phyloP scores from a whole-genome alignment of 1,140 invertebrate species.

The Cyclargus thomasi region DNA sequence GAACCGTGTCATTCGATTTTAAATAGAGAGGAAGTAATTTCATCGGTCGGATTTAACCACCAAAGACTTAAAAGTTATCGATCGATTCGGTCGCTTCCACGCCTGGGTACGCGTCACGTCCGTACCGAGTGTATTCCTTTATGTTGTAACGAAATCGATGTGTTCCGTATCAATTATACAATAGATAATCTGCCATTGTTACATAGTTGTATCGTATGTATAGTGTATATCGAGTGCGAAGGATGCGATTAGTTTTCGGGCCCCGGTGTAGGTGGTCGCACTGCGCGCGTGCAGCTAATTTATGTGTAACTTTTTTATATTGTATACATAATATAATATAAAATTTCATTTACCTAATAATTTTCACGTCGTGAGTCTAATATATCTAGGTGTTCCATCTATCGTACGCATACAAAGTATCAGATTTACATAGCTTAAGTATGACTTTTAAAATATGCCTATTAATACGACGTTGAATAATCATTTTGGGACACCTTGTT shows the following conservation, averaged over 20 bases:
- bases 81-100: background rate
- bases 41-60: constrained; percentile 43
- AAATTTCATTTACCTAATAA: constrained; percentile 6
- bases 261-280: background rate
- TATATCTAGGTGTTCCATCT: constrained; percentile 4
- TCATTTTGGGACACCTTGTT: background rate
- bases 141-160: constrained; percentile 36
- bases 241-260: background rate
- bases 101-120: background rate
- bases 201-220: constrained; percentile 38
- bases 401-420: constrained; percentile 6
- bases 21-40: constrained; percentile 32
- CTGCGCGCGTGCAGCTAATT: background rate
- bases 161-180: constrained; percentile 58
- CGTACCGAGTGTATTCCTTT: background rate
- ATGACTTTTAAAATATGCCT: background rate
- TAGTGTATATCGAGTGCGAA: constrained; percentile 17
- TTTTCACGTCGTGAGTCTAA: background rate
- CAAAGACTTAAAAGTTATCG: constrained; percentile 40
- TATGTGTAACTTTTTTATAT: constrained; percentile 4
- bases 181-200: constrained; percentile 59
- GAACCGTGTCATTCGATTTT: constrained; percentile 29
- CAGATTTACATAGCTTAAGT: background rate
- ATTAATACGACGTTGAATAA: background rate
- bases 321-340: constrained; percentile 4